Base-by-base conservation (phyloP, 2,797 vertebrate species). In the Sardinella longiceps region DNA sequence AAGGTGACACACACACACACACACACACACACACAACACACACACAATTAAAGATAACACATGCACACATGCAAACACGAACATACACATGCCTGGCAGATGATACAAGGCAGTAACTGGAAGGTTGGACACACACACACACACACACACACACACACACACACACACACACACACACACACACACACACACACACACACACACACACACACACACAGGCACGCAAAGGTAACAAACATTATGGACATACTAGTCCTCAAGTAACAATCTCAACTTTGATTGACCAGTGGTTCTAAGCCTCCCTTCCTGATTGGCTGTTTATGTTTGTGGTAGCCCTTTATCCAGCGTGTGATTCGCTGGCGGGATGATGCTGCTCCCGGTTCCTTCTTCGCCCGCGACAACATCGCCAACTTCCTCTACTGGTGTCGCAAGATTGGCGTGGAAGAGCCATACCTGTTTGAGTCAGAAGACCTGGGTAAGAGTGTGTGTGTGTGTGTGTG, bases 391-490 rank as follows among this genome's bases (percentile, higher is more conserved):
- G 98, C 98, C 83, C 93, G 98, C 85, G 98, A 99, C 94, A 99
- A 99, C 91, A 95, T 97, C 5, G 97, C 98, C 70, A 99, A 99
- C 94, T 99, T 99, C 93, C 95, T 99, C 85, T 96, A 97, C 89
- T 99, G 98, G 98, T 99, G 98, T 92, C 95, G 97, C 93, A 97
- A 98, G 92, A 97, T 97, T 5, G 98, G 98, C 0, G 94, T 99
- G 87, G 97, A 97, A 82, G 96, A 97, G 86, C 96, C 98, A 2
- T 98, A 97, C 91, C 95, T 99, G 28, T 99, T 99, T 92, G 98
- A 99, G 91, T 99, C 98, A 0, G 98, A 99, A 93, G 98, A 97
- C 91, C 95, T 99, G 92, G 98, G 98, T 99, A 95, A 90, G 96
- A 0, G 46, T 48, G 46, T 48, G 46, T 48, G 46, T 48, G 5